Evolutionary conservation across 2,888 invertebrate genomes (phyloP).

Genomic region (Marasmarcha lunaedactyla): DNA sequence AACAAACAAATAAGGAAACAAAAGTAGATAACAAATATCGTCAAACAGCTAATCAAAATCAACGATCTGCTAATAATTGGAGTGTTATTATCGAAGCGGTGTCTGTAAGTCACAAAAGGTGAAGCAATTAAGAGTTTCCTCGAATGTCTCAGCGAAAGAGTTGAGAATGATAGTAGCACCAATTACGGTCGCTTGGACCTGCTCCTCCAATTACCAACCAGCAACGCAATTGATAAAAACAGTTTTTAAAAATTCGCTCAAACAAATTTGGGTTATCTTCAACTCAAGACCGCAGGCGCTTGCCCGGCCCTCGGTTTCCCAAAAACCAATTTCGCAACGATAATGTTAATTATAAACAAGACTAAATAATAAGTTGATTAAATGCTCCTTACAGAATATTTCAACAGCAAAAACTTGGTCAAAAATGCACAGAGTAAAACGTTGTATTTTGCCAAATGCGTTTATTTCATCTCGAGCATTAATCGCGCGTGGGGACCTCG

Average conservation of each 20-base stretch:
- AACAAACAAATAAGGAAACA: neutral
- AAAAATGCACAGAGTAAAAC: neutral
- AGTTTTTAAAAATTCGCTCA: conserved; percentile 54
- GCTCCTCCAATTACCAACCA: conserved; percentile 56
- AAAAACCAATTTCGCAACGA: conserved; percentile 24
- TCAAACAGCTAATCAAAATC: conserved; percentile 49
- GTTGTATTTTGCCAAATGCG: conserved; percentile 37
- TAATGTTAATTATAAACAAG: conserved; percentile 43
- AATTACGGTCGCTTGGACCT: conserved; percentile 49
- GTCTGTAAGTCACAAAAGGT: conserved; percentile 61
- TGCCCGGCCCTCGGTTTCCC: conserved; percentile 30
- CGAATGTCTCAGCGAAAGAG: conserved; percentile 58
- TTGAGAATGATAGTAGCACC: conserved; percentile 64
- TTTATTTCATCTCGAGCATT: conserved; percentile 35
- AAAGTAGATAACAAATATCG: conserved; percentile 15
- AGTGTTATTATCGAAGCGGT: conserved; percentile 60
- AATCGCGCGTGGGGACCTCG: conserved; percentile 16
- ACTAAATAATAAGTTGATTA: neutral
- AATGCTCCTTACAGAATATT: conserved; percentile 26
- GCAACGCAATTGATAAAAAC: conserved; percentile 60
- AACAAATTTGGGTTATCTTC: conserved; percentile 58
- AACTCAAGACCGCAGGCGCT: conserved; percentile 34
- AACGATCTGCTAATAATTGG: conserved; percentile 61
- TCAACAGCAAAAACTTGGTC: conserved; percentile 17
- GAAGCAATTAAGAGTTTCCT: conserved; percentile 67